A percentile compares a stretch with the other conserved stretches of the same genome.
Evolutionary conservation across 2,113 vertebrate genomes (phyloP).

Genomic region (Tupaia chinensis): DNA sequence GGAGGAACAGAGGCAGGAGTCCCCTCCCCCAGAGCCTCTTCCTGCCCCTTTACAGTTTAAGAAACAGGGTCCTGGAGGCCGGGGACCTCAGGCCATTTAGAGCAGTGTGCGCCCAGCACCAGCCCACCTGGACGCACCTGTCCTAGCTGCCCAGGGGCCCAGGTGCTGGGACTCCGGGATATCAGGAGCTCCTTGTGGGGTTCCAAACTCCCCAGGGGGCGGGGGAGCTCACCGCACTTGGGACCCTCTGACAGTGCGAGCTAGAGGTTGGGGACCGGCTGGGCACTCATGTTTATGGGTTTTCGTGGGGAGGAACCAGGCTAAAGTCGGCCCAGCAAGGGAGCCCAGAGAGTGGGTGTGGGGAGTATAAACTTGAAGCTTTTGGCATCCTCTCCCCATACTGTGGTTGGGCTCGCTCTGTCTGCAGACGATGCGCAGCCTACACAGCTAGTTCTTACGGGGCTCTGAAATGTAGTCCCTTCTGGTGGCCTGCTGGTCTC

Average conservation of each 20-base stretch:
- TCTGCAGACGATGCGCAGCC: too few relatives aligned
- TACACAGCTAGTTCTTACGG: too few relatives aligned
- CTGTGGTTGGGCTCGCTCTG: too few relatives aligned
- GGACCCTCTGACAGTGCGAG: too few relatives aligned
- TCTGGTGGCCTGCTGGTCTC: background rate
- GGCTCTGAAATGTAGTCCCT: accelerated
- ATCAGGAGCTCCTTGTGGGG: too few relatives aligned
- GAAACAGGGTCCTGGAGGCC: accelerated
- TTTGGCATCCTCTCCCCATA: background rate
- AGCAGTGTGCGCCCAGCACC: too few relatives aligned
- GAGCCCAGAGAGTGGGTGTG: background rate
- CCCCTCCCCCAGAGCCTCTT: accelerated
- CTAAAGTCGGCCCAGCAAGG: background rate
- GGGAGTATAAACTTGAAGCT: background rate
- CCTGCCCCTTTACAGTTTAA: accelerated
- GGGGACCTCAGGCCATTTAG: accelerated
- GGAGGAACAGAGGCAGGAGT: accelerated
- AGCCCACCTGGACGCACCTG: too few relatives aligned
- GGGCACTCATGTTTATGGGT: accelerated
- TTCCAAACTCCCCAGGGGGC: too few relatives aligned
- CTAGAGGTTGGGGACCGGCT: accelerated
- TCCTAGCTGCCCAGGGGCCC: too few relatives aligned
- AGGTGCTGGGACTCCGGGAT: too few relatives aligned
- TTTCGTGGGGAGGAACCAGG: background rate
- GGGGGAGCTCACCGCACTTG: too few relatives aligned